Base-by-base conservation (phyloP, 2,113 vertebrate species). In the Channa argus region DNA sequence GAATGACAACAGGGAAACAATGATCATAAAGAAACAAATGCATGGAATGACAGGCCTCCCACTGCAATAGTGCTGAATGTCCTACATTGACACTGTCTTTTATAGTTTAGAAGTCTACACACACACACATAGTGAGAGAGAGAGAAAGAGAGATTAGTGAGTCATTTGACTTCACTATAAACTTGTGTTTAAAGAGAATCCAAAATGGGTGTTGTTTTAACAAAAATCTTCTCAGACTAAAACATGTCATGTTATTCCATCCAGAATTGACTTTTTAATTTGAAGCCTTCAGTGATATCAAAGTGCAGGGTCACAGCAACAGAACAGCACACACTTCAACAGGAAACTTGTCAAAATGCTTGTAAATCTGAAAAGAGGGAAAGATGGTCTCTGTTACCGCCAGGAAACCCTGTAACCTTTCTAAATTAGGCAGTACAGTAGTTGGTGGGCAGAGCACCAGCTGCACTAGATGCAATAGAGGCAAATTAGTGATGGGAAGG, bases 401-500 rank as follows among this genome's bases (percentile, higher is more conserved):
- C n/a, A n/a, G n/a, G n/a, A n/a, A n/a, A 36, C 49, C 6, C 50
- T 33, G 63, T 45, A 70, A 60, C 59, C 15, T 45, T 8, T 55
- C 54, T 52, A 61, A 54, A 53, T 55, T 10, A 49, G n/a, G 52
- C 41, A 66, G 7, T 38, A 52, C 59, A 58, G 62, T 46, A 43
- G 71, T 43, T 59, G 58, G 56, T 53, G 70, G 44, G 50, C 59
- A 75, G 12, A 36, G 63, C 80, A 63, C 2, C 85, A 89, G 76
- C 84, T 88, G 86, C 45, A 69, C 54, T 38, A 10, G 15, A 76
- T 65, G 52, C 63, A 45, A 64, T 69, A 2, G 78, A 71, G 41
- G 54, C 79, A 81, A 82, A 90, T 86, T 88, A 91, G 64, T 33
- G 24, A 75, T 44, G 43, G 50, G 67, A 73, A 74, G 85, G 77